Evolutionary conservation across 2,797 vertebrate species (phyloP).

Genomic region (Melanotaenia trifasciata): DNA sequence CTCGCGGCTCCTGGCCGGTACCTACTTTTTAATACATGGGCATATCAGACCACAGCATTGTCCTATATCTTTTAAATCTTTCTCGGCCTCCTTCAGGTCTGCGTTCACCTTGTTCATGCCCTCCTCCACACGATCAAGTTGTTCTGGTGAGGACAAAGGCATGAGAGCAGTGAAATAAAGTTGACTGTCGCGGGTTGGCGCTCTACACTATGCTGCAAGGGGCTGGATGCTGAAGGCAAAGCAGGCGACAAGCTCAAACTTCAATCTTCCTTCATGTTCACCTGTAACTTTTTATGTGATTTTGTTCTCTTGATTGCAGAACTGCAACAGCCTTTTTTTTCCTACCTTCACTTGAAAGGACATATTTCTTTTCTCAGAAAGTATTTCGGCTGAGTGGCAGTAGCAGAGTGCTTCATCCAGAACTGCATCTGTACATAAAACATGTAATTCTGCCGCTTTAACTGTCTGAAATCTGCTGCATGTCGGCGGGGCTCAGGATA

Average conservation of each 20-base stretch:
- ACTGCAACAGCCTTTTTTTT: conserved; percentile 13
- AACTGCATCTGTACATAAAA: conserved; percentile 12
- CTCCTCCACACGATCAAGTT: conserved; percentile 99
- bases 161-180: conserved; percentile 97
- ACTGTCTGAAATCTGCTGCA: conserved; percentile 3
- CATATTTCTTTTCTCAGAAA: conserved; percentile 15
- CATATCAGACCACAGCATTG: conserved; percentile 99
- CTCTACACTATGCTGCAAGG: conserved; percentile 61
- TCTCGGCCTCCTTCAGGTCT: conserved; percentile 99
- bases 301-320: conserved; percentile 6
- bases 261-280: neutral
- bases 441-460: conserved; percentile 10
- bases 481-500: neutral
- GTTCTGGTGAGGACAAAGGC: conserved; percentile 99
- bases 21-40: conserved; percentile 99
- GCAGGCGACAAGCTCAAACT: conserved; percentile 46
- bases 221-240: conserved; percentile 58
- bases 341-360: conserved; percentile 37
- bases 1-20: conserved; percentile 89
- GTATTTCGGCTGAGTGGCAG: conserved; percentile 24
- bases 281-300: conserved; percentile 3
- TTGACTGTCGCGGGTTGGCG: conserved; percentile 46
- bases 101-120: conserved; percentile 99
- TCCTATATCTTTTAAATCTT: conserved; percentile 99
- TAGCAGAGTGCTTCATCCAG: conserved; percentile 7